Conservation (phyloP, 2,113 vertebrate species). For the Sciurus niger region DNA sequence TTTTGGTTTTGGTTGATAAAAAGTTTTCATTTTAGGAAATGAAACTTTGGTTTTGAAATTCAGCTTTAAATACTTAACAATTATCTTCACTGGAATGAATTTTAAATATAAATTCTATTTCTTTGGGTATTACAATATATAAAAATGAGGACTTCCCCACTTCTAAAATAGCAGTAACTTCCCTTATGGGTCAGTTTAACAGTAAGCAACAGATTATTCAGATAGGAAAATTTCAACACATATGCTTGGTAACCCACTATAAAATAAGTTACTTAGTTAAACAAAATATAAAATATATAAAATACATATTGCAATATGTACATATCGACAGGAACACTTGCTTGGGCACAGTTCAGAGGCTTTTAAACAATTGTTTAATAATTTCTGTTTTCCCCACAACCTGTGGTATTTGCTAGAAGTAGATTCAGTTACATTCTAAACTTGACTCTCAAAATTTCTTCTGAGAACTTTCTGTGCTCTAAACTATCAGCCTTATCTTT, state of each 20-base stretch:
- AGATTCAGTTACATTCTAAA: not conserved
- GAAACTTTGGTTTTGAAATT: slow-evolving; percentile 20
- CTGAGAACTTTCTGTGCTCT: not conserved
- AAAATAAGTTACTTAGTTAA: slow-evolving; percentile 26
- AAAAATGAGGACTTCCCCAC: not conserved
- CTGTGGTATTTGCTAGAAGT: not conserved
- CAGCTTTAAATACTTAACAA: too few species aligned
- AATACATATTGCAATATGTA: not conserved
- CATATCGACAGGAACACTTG: not conserved
- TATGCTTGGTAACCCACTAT: not conserved
- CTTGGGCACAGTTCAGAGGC: not conserved
- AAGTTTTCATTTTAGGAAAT: slow-evolving; percentile 31
- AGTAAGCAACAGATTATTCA: slow-evolving; percentile 43
- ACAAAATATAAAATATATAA: not conserved
- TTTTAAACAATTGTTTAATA: not conserved
- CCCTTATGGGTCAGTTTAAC: slow-evolving; percentile 40
- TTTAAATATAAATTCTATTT: slow-evolving; percentile 49
- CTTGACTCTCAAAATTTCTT: not conserved
- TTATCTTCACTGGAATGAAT: not conserved
- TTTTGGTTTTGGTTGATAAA: slow-evolving; percentile 39
- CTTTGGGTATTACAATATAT: not conserved
- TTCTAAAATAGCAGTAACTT: slow-evolving; percentile 57
- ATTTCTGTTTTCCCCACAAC: not conserved
- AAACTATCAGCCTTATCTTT: not conserved
- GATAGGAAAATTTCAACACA: not conserved